Conservation (phyloP, 2,888 invertebrate species). For the Drosophila meridiana region DNA sequence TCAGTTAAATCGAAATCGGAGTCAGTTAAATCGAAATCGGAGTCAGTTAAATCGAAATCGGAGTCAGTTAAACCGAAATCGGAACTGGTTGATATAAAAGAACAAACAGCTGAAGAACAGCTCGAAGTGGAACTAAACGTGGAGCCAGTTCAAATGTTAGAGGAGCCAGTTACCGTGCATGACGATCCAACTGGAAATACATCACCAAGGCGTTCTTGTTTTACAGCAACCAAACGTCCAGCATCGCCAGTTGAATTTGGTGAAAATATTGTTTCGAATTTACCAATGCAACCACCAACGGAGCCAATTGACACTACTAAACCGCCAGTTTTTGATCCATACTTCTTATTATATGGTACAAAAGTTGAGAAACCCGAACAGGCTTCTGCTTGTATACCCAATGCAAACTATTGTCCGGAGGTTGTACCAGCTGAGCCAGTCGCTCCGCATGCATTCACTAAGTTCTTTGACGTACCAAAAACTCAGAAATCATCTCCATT, state of each 20-base stretch:
- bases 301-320: too few species aligned
- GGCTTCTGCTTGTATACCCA: too few species aligned
- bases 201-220: neutral
- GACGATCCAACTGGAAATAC: neutral
- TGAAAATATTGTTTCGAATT: too few species aligned
- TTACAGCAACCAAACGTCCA: neutral
- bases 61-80: neutral
- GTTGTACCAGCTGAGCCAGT: neutral
- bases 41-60: neutral
- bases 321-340: too few species aligned
- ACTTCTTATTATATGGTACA: too few species aligned
- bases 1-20: too few species aligned
- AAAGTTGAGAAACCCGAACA: too few species aligned
- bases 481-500: too few species aligned
- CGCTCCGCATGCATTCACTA: neutral
- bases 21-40: neutral
- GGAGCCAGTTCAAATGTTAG: neutral
- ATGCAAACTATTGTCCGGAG: neutral
- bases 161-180: neutral
- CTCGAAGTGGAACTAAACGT: neutral
- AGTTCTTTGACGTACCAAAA: too few species aligned
- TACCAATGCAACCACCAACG: too few species aligned
- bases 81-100: neutral
- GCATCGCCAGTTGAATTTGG: too few species aligned
- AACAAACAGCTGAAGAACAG: neutral